phyloP scores from a whole-genome alignment of 53 echinoderm and acorn worm genomes.

The Stichopus horrens region DNA sequence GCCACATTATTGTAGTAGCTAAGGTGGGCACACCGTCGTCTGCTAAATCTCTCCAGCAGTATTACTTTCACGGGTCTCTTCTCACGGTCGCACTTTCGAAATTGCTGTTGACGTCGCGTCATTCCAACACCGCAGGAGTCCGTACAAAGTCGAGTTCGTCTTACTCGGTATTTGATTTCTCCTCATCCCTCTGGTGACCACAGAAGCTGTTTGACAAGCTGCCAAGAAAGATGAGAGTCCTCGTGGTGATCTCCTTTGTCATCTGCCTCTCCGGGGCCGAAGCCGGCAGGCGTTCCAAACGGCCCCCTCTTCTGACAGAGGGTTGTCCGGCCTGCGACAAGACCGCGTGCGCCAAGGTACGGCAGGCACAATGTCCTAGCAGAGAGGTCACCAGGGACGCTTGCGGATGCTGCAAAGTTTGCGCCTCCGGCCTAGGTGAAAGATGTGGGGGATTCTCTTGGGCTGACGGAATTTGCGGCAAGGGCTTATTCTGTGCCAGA shows the following conservation, averaged over 20 bases:
- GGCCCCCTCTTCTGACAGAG: constrained; percentile 15
- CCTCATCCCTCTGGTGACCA: no score
- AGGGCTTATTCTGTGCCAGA: constrained; percentile 37
- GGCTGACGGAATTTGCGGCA: constrained; percentile 43
- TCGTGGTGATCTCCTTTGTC: not conserved
- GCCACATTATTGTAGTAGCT: not conserved
- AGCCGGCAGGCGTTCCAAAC: constrained; percentile 28
- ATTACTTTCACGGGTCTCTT: not conserved
- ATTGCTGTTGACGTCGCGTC: constrained; percentile 10
- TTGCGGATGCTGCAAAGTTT: constrained; percentile 40
- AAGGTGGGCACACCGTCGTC: not conserved
- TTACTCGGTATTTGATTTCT: constrained; percentile 7
- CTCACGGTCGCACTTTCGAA: constrained; percentile 34
- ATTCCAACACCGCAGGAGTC: constrained; percentile 31
- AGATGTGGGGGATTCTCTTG: constrained; percentile 40
- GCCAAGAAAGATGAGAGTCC: constrained; percentile 17
- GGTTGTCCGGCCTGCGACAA: constrained; percentile 24
- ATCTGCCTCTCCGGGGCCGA: not conserved
- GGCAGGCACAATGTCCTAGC: constrained; percentile 8
- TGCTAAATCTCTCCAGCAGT: not conserved
- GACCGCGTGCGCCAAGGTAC: constrained; percentile 23
- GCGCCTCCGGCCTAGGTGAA: constrained; percentile 38
- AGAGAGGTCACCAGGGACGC: constrained; percentile 28
- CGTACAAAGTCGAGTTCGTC: constrained; percentile 3
- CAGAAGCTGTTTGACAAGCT: constrained; percentile 23